phyloP scores from a whole-genome alignment of 2,888 invertebrate species.

The Dexiosoma caninum region DNA sequence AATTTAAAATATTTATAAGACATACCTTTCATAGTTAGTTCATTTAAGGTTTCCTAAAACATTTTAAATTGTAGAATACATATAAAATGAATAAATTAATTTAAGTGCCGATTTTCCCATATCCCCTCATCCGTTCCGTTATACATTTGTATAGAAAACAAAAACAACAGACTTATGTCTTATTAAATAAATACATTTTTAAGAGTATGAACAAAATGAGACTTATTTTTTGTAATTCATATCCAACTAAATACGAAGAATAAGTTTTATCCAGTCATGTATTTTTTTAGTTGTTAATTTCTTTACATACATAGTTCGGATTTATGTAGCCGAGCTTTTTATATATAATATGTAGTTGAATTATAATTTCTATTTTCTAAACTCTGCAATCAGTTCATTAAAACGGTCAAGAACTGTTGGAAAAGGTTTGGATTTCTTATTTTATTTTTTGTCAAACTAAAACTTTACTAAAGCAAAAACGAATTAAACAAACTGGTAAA shows the following conservation, averaged over 20 bases:
- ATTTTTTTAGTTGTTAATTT: too few relatives aligned
- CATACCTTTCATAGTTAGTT: not conserved
- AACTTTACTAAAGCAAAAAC: not conserved
- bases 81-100: constrained; percentile 9
- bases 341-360: too few relatives aligned
- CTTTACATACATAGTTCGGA: too few relatives aligned
- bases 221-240: too few relatives aligned
- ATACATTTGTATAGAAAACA: too few relatives aligned
- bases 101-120: too few relatives aligned
- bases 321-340: too few relatives aligned
- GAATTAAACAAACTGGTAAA: not conserved
- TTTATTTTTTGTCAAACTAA: too few relatives aligned
- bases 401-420: not conserved
- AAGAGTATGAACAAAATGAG: not conserved
- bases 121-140: too few relatives aligned
- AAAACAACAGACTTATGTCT: constrained; percentile 9
- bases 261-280: too few relatives aligned
- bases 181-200: not conserved
- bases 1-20: not conserved
- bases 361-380: not conserved
- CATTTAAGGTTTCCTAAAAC: not conserved
- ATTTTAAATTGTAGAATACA: not conserved
- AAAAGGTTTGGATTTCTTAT: not conserved
- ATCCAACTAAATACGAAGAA: too few relatives aligned
- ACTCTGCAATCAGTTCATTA: not conserved